Evolutionary conservation across 2,113 vertebrate species (phyloP).

Genomic region (Mirounga angustirostris): DNA sequence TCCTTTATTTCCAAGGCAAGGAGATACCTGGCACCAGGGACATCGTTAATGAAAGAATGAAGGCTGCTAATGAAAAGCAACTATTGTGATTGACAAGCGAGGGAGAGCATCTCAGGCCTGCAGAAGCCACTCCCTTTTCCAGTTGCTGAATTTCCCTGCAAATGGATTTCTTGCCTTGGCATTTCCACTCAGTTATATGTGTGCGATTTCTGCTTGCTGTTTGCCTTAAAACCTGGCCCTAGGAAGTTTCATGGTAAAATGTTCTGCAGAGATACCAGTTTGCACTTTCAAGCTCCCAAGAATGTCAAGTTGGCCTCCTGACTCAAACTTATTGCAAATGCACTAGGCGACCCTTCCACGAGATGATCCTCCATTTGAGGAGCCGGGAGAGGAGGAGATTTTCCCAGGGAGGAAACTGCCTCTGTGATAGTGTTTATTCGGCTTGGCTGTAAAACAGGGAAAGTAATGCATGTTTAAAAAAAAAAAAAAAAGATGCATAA

Average conservation of each 20-base stretch:
- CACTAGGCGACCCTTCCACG: background rate
- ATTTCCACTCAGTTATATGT: background rate
- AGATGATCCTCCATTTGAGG: background rate
- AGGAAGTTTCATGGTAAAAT: background rate
- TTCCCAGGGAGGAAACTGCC: conserved; percentile 51
- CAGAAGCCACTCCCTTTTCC: background rate
- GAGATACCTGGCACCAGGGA: background rate
- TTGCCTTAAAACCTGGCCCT: background rate
- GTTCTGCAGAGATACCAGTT: background rate
- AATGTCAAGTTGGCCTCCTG: background rate
- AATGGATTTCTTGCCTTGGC: background rate
- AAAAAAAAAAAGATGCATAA: conserved; percentile 68
- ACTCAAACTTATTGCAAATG: background rate
- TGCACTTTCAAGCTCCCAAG: background rate
- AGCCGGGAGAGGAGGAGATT: background rate
- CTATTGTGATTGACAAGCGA: background rate
- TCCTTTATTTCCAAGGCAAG: background rate
- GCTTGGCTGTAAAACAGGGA: conserved; percentile 66
- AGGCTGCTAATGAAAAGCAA: background rate
- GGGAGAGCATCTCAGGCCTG: background rate
- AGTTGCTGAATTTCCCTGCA: background rate
- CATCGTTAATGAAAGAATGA: background rate
- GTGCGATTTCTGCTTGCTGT: background rate
- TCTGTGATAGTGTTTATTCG: conserved; percentile 30
- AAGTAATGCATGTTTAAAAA: conserved; percentile 70